phyloP scores from a whole-genome alignment of 2,113 vertebrate genomes.

The Triplophysa rosa region DNA sequence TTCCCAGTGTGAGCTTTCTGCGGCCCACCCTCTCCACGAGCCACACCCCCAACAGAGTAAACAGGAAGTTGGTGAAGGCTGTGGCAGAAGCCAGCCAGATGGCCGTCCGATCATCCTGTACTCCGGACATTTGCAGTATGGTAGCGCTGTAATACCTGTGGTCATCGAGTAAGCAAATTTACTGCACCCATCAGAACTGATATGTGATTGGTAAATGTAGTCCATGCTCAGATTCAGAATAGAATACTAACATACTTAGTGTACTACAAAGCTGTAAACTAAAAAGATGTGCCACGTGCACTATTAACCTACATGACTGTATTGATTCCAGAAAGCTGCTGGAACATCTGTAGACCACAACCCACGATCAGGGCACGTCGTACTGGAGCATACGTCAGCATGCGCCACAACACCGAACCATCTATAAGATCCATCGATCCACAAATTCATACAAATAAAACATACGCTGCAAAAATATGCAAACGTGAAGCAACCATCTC shows the following conservation, averaged over 20 bases:
- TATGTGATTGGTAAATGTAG: too few species aligned
- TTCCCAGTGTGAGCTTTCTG: slow-evolving; percentile 88
- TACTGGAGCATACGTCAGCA: slow-evolving; percentile 84
- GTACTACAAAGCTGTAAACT: not conserved
- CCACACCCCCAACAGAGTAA: slow-evolving; percentile 92
- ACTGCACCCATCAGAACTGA: not conserved
- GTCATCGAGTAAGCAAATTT: not conserved
- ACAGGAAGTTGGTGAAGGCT: slow-evolving; percentile 94
- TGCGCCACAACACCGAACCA: slow-evolving; percentile 84
- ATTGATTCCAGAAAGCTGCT: slow-evolving; percentile 97
- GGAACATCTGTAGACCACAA: slow-evolving; percentile 96
- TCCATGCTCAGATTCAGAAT: not conserved
- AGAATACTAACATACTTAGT: too few species aligned
- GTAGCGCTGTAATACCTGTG: slow-evolving; percentile 97
- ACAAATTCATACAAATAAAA: not conserved
- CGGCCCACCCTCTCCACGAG: slow-evolving; percentile 92
- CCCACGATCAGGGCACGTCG: slow-evolving; percentile 91
- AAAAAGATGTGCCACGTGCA: not conserved
- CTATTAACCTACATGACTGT: slow-evolving; percentile 91
- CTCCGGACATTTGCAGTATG: slow-evolving; percentile 97
- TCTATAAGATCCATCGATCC: slow-evolving; percentile 66
- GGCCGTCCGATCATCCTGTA: slow-evolving; percentile 86
- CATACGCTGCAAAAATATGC: not conserved
- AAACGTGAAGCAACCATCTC: slow-evolving; percentile 36
- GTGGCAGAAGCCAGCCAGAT: slow-evolving; percentile 94